phyloP scores from a whole-genome alignment of 2,888 invertebrate species.

The Drosophila rubida region DNA sequence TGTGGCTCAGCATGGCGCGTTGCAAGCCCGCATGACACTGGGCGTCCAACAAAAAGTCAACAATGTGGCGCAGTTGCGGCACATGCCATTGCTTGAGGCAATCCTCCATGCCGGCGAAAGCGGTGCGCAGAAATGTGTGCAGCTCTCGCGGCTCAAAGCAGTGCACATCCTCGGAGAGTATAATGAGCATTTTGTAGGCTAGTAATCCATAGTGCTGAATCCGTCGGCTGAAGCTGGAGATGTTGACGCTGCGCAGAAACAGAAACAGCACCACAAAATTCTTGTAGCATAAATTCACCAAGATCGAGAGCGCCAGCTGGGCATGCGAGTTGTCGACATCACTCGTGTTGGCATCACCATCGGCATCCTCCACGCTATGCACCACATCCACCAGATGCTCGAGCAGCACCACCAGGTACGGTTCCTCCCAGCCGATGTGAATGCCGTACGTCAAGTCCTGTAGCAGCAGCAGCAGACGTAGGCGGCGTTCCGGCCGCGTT shows the following conservation, averaged over 20 bases:
- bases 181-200: conserved; percentile 83
- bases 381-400: conserved; percentile 89
- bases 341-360: conserved; percentile 67
- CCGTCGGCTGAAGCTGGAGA: conserved; percentile 80
- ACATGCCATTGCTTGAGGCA: conserved; percentile 82
- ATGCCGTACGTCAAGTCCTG: conserved; percentile 92
- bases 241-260: conserved; percentile 89
- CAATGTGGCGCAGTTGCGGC: conserved; percentile 82
- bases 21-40: conserved; percentile 76
- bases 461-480: conserved; percentile 73
- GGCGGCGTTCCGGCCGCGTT: conserved; percentile 74
- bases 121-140: conserved; percentile 79
- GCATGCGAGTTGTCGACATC: conserved; percentile 64
- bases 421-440: conserved; percentile 92
- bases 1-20: conserved; percentile 79
- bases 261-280: conserved; percentile 91
- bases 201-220: conserved; percentile 82
- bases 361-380: conserved; percentile 82
- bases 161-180: conserved; percentile 83
- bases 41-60: conserved; percentile 82
- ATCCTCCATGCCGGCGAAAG: conserved; percentile 79
- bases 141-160: conserved; percentile 78
- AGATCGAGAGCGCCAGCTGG: conserved; percentile 87
- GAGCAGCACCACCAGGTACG: conserved; percentile 89
- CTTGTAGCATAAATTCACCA: conserved; percentile 92